phyloP scores from a whole-genome alignment of 1,140 invertebrate species.

The Aphaenogaster floridana region DNA sequence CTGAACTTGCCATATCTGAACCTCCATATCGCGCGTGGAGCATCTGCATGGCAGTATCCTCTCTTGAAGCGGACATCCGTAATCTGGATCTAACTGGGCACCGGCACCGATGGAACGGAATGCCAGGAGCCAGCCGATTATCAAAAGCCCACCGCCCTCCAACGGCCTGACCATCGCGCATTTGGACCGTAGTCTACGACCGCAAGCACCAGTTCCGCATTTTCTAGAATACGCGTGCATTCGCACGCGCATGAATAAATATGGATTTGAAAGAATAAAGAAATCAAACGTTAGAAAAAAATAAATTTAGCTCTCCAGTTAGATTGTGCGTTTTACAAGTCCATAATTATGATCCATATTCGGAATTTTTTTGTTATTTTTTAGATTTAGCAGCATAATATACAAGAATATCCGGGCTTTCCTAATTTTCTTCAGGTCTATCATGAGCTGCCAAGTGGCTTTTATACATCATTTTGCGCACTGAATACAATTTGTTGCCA shows the following conservation, averaged over 20 bases:
- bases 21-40: slow-evolving; percentile 89
- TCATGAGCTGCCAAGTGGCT: neutral
- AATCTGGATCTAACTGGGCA: slow-evolving; percentile 80
- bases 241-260: neutral
- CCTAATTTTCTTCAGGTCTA: neutral
- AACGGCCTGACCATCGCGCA: slow-evolving; percentile 84
- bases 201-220: slow-evolving; percentile 63
- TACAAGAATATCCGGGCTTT: slow-evolving; percentile 3
- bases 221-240: slow-evolving; percentile 57
- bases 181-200: slow-evolving; percentile 76
- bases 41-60: slow-evolving; percentile 90
- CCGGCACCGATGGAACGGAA: slow-evolving; percentile 66
- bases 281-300: neutral
- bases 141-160: slow-evolving; percentile 80
- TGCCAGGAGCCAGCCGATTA: slow-evolving; percentile 75
- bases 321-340: neutral
- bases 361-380: neutral
- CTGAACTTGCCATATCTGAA: slow-evolving; percentile 90
- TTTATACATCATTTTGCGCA: neutral
- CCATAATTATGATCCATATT: neutral
- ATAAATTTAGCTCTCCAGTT: neutral
- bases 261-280: neutral
- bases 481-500: neutral
- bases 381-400: neutral
- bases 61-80: slow-evolving; percentile 89